Evolutionary conservation across 2,113 vertebrate genomes (phyloP), one percentile per base, ranked within the genome.

Genomic region (Hucho hucho): DNA sequence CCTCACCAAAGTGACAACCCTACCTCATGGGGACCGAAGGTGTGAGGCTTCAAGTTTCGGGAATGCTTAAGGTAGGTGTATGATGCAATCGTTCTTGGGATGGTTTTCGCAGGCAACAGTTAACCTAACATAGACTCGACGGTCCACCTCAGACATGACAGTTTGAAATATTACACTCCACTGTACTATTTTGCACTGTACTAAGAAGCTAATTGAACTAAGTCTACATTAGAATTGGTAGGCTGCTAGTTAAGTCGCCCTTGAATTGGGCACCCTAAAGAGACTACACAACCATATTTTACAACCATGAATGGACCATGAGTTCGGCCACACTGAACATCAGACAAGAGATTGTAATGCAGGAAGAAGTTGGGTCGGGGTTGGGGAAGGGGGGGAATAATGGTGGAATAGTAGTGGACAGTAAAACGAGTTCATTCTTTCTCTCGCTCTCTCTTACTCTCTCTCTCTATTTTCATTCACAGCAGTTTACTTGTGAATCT

Each of bases 401-500:
- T 46, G 83, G 75, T 81, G 79, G 72, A 87, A 79, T 69, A 76
- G 72, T 75, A 72, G 22, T 46, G 73, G 25, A 53, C 49, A 79
- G 56, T 79, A 75, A 72, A 79, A 70, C 43, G 71, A 73, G 74
- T 73, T 75, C 66, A 78, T 80, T 79, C 73, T 75, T 79, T 72
- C 81, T 77, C 80, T 72, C 37, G 37, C 37, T 43, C 37, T 43
- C 37, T 11, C 37, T 43, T 43, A 43, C 37, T 77, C 75, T 86
- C 86, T 84, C 79, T n/a, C 43, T 83, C 83, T 80, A 77, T 67
- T 78, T 82, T 84, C 53, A 85, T 85, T 91, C 87, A 87, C 91
- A 90, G 88, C 83, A 89, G 83, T 76, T 89, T 83, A 88, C 87
- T 88, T 87, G 89, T 81, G 90, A 88, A 90, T 85, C 83, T n/a